Conservation (phyloP, 2,888 invertebrate genomes). For the Polyommatus iphigenia region DNA sequence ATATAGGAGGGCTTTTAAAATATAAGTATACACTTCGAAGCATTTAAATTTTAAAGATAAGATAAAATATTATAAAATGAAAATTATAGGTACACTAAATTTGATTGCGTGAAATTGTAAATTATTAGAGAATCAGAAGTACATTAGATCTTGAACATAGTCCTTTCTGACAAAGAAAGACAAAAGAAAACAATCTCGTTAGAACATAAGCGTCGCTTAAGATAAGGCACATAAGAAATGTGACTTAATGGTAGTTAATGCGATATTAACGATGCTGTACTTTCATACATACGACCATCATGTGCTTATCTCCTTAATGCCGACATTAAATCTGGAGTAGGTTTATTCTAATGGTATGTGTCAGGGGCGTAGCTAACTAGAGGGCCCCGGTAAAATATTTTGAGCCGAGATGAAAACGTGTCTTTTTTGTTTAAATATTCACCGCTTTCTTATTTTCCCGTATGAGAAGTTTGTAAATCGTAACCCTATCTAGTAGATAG, state of each 20-base stretch:
- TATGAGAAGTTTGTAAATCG: too few species aligned
- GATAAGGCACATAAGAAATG: slow-evolving; percentile 30
- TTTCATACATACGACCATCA: slow-evolving; percentile 24
- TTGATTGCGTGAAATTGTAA: too few species aligned
- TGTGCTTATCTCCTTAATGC: slow-evolving; percentile 27
- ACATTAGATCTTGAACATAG: not conserved
- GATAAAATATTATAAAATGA: too few species aligned
- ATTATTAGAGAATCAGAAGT: too few species aligned
- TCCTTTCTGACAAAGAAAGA: not conserved
- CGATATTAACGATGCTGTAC: slow-evolving; percentile 34
- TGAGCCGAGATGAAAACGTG: not conserved
- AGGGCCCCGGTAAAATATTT: not conserved
- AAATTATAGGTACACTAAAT: too few species aligned
- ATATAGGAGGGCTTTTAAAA: too few species aligned
- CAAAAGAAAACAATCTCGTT: not conserved
- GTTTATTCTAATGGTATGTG: slow-evolving; percentile 19
- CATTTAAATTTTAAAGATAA: too few species aligned
- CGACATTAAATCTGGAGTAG: slow-evolving; percentile 21
- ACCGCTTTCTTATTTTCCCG: not conserved
- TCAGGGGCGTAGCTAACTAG: not conserved
- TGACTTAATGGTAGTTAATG: slow-evolving; percentile 32
- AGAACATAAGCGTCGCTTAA: slow-evolving; percentile 16
- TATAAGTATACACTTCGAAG: too few species aligned
- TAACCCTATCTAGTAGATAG: too few species aligned
- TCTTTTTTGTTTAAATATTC: not conserved